These are phyloP conservation scores for Hyppa rectilinea DNA, from an alignment of 2,888 invertebrate genomes.

Conservation along the genomic window DNA sequence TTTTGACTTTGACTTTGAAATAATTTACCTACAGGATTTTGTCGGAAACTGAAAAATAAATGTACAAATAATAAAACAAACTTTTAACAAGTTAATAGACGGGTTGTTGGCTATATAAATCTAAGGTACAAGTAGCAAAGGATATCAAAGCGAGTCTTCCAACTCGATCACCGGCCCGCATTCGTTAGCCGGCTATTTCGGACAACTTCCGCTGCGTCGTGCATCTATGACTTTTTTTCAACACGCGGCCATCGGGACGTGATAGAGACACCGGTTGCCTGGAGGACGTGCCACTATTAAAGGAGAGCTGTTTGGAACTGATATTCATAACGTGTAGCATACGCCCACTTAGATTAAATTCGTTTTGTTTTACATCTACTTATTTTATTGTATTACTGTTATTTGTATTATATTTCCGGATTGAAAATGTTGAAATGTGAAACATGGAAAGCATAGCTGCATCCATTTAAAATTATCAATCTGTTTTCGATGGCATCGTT, in stretches of 20 bases:
- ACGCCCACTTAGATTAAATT: constrained; percentile 41
- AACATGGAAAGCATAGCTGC: background rate
- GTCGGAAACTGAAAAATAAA: background rate
- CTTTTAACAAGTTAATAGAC: constrained; percentile 26
- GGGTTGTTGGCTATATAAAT: constrained; percentile 20
- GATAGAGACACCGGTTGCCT: constrained; percentile 40
- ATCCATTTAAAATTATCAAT: background rate
- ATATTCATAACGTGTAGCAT: constrained; percentile 26
- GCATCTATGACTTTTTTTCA: constrained; percentile 46
- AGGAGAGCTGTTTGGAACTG: constrained; percentile 29
- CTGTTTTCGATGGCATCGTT: constrained; percentile 10
- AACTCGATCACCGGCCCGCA: constrained; percentile 41
- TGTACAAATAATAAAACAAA: constrained; percentile 5
- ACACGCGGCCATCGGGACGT: constrained; percentile 13
- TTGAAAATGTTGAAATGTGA: background rate
- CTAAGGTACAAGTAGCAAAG: constrained; percentile 24
- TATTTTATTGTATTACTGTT: constrained; percentile 6
- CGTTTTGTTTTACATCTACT: constrained; percentile 9
- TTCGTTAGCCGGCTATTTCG: constrained; percentile 62
- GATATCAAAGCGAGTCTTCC: constrained; percentile 44
- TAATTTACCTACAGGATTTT: background rate
- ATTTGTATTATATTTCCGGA: constrained; percentile 14
- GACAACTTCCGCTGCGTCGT: constrained; percentile 59
- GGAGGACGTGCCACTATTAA: constrained; percentile 52
- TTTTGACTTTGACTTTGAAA: too few relatives aligned